Percentiles rank a stretch among this genome's conserved stretches.
Conservation (phyloP, 1,140 invertebrate genomes). For the Arctopsyche grandis region DNA sequence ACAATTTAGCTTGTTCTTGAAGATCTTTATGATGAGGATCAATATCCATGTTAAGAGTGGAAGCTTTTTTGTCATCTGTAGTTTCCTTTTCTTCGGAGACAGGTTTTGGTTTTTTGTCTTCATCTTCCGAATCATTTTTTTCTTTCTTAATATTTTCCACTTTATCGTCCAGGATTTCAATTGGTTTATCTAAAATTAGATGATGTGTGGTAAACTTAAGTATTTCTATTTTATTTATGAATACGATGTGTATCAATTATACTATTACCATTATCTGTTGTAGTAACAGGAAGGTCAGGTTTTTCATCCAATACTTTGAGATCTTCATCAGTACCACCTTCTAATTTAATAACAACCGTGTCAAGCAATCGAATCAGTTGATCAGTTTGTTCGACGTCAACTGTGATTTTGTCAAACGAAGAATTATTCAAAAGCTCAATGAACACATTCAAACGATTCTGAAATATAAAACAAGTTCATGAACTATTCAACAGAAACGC, state of each 20-base stretch:
- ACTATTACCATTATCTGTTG: constrained; percentile 56
- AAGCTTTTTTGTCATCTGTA: constrained; percentile 61
- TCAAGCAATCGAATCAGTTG: constrained; percentile 90
- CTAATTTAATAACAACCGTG: constrained; percentile 95
- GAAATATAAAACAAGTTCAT: constrained; percentile 54
- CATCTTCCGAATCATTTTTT: constrained; percentile 43
- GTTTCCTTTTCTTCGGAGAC: constrained; percentile 57
- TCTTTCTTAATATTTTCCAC: constrained; percentile 52
- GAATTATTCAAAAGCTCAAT: constrained; percentile 82
- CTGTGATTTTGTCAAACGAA: constrained; percentile 79
- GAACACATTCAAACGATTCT: constrained; percentile 92
- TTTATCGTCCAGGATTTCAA: constrained; percentile 50
- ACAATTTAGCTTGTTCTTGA: constrained; percentile 64
- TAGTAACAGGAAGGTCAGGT: constrained; percentile 58
- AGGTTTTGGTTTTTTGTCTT: constrained; percentile 53
- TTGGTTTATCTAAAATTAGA: constrained; percentile 46
- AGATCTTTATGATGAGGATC: constrained; percentile 62
- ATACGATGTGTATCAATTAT: too few relatives aligned
- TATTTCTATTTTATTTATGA: too few relatives aligned
- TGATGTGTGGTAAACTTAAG: neutral
- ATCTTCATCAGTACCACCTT: constrained; percentile 97
- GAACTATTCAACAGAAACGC: neutral
- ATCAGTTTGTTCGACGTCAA: constrained; percentile 91
- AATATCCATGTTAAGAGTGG: constrained; percentile 65
- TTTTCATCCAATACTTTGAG: constrained; percentile 82